Evolutionary conservation across 2,797 vertebrate genomes (phyloP).

Genomic region (Calcarius lapponicus): DNA sequence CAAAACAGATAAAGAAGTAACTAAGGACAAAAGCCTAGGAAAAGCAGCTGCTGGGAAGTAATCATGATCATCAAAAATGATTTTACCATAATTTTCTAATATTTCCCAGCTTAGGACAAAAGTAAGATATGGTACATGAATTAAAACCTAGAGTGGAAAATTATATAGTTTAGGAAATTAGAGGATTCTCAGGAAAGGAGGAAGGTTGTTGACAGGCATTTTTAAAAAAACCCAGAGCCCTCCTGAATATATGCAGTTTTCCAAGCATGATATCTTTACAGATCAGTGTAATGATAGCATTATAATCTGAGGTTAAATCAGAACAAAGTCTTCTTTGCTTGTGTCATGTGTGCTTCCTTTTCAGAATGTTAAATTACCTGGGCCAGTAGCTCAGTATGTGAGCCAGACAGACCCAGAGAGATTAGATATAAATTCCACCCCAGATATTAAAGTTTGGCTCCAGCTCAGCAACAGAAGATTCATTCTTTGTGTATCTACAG

Average conservation of each 20-base stretch:
- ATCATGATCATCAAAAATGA: not conserved
- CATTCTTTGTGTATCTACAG: not conserved
- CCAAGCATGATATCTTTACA: not conserved
- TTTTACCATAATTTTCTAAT: not conserved
- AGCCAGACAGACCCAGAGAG: not conserved
- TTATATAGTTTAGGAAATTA: not conserved
- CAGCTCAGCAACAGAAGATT: not conserved
- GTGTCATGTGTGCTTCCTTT: not conserved
- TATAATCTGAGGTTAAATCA: not conserved
- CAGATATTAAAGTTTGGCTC: not conserved
- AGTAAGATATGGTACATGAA: not conserved
- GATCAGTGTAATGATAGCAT: not conserved
- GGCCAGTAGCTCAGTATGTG: not conserved
- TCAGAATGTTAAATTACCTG: conserved; percentile 14
- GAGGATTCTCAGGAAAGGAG: not conserved
- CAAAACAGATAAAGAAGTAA: not conserved
- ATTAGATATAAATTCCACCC: not conserved
- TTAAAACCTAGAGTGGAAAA: not conserved
- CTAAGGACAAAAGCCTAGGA: not conserved
- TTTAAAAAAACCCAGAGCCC: not conserved
- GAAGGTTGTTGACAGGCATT: not conserved
- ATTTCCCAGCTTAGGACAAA: not conserved
- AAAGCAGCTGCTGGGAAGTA: not conserved
- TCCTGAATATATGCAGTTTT: not conserved
- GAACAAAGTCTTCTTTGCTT: not conserved